These are phyloP conservation scores for Calameuta pallipes DNA, from an alignment of 2,888 invertebrate species.

Conservation along the genomic window DNA sequence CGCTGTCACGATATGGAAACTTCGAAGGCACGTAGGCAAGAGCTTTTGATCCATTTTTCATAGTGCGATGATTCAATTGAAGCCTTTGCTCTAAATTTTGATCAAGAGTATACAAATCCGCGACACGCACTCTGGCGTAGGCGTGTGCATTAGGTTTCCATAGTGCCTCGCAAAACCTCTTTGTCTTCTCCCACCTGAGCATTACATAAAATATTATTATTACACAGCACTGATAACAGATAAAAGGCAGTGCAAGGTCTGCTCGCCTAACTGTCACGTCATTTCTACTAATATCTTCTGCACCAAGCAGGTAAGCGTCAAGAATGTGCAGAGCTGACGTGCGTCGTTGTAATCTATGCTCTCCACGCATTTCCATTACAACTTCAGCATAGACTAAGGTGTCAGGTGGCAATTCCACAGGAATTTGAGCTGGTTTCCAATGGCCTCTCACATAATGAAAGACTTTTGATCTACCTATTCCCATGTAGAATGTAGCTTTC, in stretches of 20 bases:
- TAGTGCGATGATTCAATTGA: slow-evolving; percentile 26
- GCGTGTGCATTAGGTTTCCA: slow-evolving; percentile 69
- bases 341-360: slow-evolving; percentile 71
- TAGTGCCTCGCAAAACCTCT: slow-evolving; percentile 78
- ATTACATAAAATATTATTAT: slow-evolving; percentile 24
- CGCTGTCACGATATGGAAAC: slow-evolving; percentile 16
- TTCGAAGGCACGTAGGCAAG: slow-evolving; percentile 24
- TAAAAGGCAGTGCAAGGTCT: slow-evolving; percentile 1
- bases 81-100: slow-evolving; percentile 36
- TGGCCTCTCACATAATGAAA: slow-evolving; percentile 68
- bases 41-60: slow-evolving; percentile 42
- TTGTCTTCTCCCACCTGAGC: slow-evolving; percentile 68
- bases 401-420: slow-evolving; percentile 75
- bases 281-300: slow-evolving; percentile 72
- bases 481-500: slow-evolving; percentile 55
- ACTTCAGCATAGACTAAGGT: slow-evolving; percentile 82
- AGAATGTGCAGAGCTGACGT: slow-evolving; percentile 79
- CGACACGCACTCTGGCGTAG: slow-evolving; percentile 42
- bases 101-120: slow-evolving; percentile 42
- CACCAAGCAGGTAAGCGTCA: slow-evolving; percentile 81
- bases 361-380: slow-evolving; percentile 75
- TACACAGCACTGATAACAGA: neutral
- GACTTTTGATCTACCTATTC: slow-evolving; percentile 68
- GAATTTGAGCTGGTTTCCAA: slow-evolving; percentile 67
- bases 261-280: slow-evolving; percentile 75